These are phyloP conservation scores for Stegodyphus mimosarum DNA, from an alignment of 1,140 invertebrate species.

Conservation along the genomic window DNA sequence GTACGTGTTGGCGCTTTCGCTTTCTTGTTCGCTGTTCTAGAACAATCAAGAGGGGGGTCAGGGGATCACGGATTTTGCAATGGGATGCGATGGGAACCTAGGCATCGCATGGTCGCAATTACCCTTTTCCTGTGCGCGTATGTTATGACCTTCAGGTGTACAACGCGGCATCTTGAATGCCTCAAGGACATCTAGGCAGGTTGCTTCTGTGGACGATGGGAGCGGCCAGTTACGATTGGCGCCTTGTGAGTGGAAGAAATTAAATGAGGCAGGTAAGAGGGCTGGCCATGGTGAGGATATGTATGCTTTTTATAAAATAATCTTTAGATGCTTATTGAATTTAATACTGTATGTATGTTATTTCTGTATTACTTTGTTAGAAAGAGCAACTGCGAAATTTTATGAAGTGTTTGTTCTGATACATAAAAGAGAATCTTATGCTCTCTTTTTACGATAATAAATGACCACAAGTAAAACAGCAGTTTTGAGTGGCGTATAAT, in stretches of 20 bases:
- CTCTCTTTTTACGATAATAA: too few relatives aligned
- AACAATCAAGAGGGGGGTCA: slow-evolving; percentile 17
- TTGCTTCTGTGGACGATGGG: background rate
- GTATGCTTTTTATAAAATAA: too few relatives aligned
- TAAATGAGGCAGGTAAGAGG: background rate
- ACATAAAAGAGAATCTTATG: too few relatives aligned
- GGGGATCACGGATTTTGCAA: background rate
- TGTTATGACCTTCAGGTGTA: slow-evolving; percentile 49
- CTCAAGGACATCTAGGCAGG: slow-evolving; percentile 30
- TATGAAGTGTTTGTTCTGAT: too few relatives aligned
- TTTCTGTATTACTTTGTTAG: too few relatives aligned
- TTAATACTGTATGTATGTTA: too few relatives aligned
- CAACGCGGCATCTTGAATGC: slow-evolving; percentile 4
- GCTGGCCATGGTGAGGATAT: too few relatives aligned
- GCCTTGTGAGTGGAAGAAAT: background rate
- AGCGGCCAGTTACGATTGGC: background rate
- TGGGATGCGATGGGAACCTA: slow-evolving; percentile 24
- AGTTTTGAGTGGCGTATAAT: too few relatives aligned
- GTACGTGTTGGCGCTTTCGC: background rate
- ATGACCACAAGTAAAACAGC: too few relatives aligned
- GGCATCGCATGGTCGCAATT: slow-evolving; percentile 24
- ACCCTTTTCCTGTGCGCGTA: slow-evolving; percentile 39
- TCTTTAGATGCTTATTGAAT: too few relatives aligned
- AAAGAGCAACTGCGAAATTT: too few relatives aligned
- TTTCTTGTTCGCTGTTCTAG: slow-evolving; percentile 15